These are phyloP conservation scores for Elysia crispata DNA, from an alignment of 2,888 invertebrate species.

Conservation along the genomic window DNA sequence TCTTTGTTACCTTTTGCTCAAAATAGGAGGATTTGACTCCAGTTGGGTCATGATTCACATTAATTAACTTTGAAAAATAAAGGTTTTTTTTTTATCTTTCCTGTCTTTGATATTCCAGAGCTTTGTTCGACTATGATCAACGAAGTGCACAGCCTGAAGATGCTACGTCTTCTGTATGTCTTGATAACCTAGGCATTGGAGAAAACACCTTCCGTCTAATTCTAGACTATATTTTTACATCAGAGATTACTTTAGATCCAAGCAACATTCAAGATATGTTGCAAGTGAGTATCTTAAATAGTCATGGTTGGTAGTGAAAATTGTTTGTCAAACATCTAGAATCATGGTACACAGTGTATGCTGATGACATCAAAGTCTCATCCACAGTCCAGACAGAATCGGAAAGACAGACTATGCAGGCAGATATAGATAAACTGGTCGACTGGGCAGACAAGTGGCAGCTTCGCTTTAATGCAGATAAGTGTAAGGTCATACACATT, in stretches of 20 bases:
- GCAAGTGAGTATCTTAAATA: conserved; percentile 29
- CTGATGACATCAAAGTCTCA: no score
- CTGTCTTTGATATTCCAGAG: conserved; percentile 43
- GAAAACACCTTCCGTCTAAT: conserved; percentile 62
- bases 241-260: conserved; percentile 61
- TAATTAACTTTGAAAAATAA: no score
- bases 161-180: conserved; percentile 28
- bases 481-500: no score
- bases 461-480: no score
- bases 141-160: conserved; percentile 10
- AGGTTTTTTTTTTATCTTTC: neutral
- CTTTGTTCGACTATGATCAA: conserved; percentile 51
- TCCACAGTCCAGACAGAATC: no score
- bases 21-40: no score
- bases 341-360: neutral
- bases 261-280: conserved; percentile 70
- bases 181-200: conserved; percentile 58
- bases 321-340: neutral
- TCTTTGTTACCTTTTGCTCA: no score
- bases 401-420: no score
- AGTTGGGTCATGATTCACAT: no score
- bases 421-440: no score
- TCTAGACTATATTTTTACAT: conserved; percentile 71
- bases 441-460: no score
- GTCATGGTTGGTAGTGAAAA: neutral